Evolutionary conservation across 2,797 vertebrate genomes (phyloP).

Genomic region (Poeciliopsis presidionis): DNA sequence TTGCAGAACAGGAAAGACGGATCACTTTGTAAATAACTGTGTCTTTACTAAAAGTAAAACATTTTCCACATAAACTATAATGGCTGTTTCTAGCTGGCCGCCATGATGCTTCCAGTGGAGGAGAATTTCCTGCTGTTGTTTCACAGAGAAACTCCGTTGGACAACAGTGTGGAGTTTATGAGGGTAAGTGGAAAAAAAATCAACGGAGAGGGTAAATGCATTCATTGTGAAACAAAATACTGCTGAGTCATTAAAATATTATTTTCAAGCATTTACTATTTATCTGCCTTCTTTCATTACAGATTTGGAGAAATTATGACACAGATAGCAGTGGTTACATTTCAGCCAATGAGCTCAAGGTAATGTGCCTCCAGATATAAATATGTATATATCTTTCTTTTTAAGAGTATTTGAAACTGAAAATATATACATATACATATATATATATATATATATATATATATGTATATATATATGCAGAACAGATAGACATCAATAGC

Average conservation of each 20-base stretch:
- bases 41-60: background rate
- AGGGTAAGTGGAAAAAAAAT: constrained; percentile 79
- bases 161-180: constrained; percentile 97
- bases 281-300: constrained; percentile 7
- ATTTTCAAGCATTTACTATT: background rate
- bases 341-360: constrained; percentile 87
- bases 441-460: no score
- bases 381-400: no score
- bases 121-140: constrained; percentile 94
- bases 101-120: constrained; percentile 85
- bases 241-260: background rate
- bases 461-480: no score
- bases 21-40: background rate
- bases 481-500: no score
- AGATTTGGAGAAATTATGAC: constrained; percentile 94
- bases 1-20: background rate
- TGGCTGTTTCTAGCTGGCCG: constrained; percentile 81
- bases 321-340: constrained; percentile 93
- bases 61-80: background rate
- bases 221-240: background rate
- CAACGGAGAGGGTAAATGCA: background rate
- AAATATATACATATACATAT: no score
- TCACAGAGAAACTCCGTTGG: constrained; percentile 87
- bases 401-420: no score
- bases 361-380: constrained; percentile 41